Evolutionary conservation across 2,888 invertebrate genomes (phyloP).

Genomic region (Dendrolimus houi): DNA sequence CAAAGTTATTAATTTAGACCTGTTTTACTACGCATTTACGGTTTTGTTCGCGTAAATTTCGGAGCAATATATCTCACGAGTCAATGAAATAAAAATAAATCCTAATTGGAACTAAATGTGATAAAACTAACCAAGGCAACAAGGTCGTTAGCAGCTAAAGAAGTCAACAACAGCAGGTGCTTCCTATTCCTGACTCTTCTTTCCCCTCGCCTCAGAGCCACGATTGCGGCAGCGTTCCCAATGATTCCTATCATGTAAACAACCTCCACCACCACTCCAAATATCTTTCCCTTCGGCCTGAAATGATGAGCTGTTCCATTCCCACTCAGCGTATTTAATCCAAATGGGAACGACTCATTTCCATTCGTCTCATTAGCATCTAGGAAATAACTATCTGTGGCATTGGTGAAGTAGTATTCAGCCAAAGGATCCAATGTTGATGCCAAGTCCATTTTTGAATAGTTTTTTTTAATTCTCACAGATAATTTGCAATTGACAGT

Average conservation of each 20-base stretch:
- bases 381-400: not conserved
- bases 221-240: conserved; percentile 86
- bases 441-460: not conserved
- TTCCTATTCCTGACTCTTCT: conserved; percentile 85
- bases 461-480: not conserved
- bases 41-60: too few relatives aligned
- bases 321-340: conserved; percentile 3
- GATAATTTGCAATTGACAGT: not conserved
- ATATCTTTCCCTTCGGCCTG: conserved; percentile 13
- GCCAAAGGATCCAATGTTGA: not conserved
- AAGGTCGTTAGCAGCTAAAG: conserved; percentile 86
- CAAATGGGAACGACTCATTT: not conserved
- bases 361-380: not conserved
- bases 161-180: conserved; percentile 86
- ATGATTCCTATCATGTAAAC: conserved; percentile 81
- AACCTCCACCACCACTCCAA: conserved; percentile 58
- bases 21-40: too few relatives aligned
- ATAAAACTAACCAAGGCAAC: conserved; percentile 74
- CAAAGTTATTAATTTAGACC: too few relatives aligned
- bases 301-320: conserved; percentile 1
- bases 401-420: not conserved
- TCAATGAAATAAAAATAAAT: too few relatives aligned
- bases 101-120: not conserved
- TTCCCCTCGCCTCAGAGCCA: conserved; percentile 83
- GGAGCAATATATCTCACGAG: too few relatives aligned